A percentile compares a stretch with the other conserved stretches of the same genome.
Evolutionary conservation across 2,113 vertebrate genomes (phyloP).

Genomic region (Alethe castanea): DNA sequence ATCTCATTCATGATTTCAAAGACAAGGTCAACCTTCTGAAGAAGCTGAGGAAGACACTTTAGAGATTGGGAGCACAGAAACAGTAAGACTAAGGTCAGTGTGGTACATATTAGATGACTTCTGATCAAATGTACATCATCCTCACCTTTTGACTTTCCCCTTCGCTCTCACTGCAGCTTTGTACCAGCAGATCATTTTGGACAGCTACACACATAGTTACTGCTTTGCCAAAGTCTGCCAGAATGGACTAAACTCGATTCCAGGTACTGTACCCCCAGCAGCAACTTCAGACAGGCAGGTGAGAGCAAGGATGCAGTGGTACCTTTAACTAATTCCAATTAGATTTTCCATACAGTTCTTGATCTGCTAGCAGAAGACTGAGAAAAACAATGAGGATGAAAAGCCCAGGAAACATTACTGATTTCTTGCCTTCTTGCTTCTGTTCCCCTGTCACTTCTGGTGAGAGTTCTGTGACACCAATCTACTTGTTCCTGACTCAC

Average conservation of each 20-base stretch:
- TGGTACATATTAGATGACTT: not conserved
- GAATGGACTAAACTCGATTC: not conserved
- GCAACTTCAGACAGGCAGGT: not conserved
- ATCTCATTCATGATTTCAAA: not conserved
- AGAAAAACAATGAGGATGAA: not conserved
- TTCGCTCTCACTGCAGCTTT: not conserved
- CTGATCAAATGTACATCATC: fast-evolving
- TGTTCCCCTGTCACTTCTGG: not conserved
- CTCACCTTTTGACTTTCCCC: not conserved
- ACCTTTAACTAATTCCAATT: not conserved
- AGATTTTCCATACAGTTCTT: not conserved
- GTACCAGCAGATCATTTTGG: not conserved
- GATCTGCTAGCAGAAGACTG: not conserved
- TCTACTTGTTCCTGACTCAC: not conserved
- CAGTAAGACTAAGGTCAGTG: not conserved
- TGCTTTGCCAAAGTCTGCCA: not conserved
- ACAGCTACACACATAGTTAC: not conserved
- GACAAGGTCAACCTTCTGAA: not conserved
- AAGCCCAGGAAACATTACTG: not conserved
- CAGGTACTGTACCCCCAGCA: not conserved
- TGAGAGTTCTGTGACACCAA: not conserved
- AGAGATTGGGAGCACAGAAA: not conserved
- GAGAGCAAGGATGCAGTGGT: not conserved
- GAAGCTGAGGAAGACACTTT: not conserved
- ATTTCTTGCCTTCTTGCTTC: not conserved